Evolutionary conservation across 2,797 vertebrate species (phyloP).

Genomic region (Tadarida brasiliensis): DNA sequence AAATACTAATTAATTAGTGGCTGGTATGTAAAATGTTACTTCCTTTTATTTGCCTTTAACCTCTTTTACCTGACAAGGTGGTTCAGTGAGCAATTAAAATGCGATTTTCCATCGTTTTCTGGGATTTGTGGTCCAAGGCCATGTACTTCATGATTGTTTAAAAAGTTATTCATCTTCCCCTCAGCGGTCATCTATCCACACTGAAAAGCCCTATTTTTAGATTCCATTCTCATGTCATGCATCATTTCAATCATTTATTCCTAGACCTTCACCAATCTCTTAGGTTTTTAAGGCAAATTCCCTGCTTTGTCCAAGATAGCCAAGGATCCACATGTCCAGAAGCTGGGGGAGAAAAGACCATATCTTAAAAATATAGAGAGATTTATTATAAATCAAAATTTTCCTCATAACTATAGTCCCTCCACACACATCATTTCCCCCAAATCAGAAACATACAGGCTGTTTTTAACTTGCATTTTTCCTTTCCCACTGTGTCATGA

Average conservation of each 20-base stretch:
- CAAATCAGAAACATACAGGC: background rate
- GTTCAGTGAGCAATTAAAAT: background rate
- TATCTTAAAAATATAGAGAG: background rate
- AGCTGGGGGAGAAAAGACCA: background rate
- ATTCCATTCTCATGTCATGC: slow-evolving; percentile 32
- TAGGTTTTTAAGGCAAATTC: slow-evolving; percentile 12
- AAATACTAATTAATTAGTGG: background rate
- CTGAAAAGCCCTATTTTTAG: slow-evolving; percentile 57
- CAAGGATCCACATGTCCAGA: background rate
- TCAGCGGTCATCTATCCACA: background rate
- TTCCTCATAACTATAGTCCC: background rate
- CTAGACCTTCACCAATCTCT: background rate
- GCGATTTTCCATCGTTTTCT: background rate
- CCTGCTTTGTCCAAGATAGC: background rate
- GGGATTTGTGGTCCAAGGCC: background rate
- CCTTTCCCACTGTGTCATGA: background rate
- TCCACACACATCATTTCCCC: background rate
- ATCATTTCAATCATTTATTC: slow-evolving; percentile 63
- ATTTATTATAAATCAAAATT: slow-evolving; percentile 39
- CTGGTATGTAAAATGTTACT: background rate
- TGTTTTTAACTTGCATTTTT: slow-evolving; percentile 56
- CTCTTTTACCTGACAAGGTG: background rate
- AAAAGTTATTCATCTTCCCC: slow-evolving; percentile 43
- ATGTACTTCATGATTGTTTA: background rate
- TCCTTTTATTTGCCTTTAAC: background rate